phyloP scores from a whole-genome alignment of 2,113 vertebrate species.

The Megaleporinus macrocephalus region DNA sequence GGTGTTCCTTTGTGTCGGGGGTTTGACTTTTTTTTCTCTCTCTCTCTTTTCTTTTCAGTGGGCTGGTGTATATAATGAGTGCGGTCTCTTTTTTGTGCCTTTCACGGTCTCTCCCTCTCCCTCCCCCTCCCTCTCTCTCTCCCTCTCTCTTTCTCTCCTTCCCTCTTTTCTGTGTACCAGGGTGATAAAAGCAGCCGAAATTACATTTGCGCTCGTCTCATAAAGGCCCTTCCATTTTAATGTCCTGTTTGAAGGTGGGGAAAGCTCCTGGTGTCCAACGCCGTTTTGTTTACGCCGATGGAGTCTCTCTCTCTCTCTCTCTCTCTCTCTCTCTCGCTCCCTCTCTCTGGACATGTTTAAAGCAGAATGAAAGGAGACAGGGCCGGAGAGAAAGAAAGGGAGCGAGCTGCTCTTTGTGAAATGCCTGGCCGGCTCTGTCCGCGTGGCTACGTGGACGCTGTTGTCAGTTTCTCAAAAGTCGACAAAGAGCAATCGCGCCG shows the following conservation, averaged over 20 bases:
- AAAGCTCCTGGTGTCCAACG: background rate
- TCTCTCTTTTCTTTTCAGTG: background rate
- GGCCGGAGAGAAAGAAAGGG: background rate
- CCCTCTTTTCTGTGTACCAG: slow-evolving; percentile 3
- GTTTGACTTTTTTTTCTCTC: too few relatives aligned
- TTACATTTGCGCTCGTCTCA: slow-evolving; percentile 29
- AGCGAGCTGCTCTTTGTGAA: background rate
- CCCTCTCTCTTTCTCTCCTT: background rate
- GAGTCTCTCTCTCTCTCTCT: background rate
- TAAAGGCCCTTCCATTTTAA: slow-evolving; percentile 4
- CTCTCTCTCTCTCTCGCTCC: too few relatives aligned
- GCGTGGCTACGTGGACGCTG: background rate
- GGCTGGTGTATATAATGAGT: background rate
- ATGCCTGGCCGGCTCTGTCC: background rate
- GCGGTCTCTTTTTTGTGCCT: background rate
- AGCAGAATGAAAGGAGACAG: slow-evolving; percentile 37
- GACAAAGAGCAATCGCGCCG: background rate
- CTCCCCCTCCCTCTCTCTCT: background rate
- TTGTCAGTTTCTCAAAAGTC: slow-evolving; percentile 18
- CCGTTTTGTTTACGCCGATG: slow-evolving; percentile 25
- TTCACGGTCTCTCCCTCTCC: background rate
- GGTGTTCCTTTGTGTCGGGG: slow-evolving; percentile 19
- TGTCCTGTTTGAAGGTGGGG: slow-evolving; percentile 32
- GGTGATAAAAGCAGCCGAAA: slow-evolving; percentile 24
- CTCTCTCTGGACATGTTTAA: slow-evolving; percentile 4